Conservation (phyloP, 2,113 vertebrate genomes). For the Motacilla tschutschensis region DNA sequence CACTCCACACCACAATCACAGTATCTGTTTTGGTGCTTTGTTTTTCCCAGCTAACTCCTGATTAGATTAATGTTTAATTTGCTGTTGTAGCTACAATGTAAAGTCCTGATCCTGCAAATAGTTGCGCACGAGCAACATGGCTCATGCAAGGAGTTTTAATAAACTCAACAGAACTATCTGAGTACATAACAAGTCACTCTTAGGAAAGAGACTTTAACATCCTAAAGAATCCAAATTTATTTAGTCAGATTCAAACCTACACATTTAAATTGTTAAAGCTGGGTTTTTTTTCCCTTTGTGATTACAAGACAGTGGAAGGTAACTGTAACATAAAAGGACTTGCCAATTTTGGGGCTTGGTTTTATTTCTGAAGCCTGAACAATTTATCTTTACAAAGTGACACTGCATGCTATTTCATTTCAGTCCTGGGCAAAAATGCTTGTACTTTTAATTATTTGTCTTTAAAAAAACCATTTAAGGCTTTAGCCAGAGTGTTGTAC, state of each 20-base stretch:
- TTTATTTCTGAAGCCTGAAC: background rate
- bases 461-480: background rate
- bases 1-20: background rate
- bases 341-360: background rate
- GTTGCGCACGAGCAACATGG: background rate
- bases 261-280: background rate
- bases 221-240: background rate
- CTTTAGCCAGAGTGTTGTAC: background rate
- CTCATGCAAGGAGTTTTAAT: background rate
- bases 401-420: background rate
- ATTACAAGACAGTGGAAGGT: background rate
- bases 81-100: background rate
- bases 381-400: background rate
- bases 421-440: background rate
- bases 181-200: background rate
- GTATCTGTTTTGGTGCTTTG: background rate
- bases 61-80: background rate
- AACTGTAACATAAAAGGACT: background rate
- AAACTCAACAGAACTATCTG: background rate
- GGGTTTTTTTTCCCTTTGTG: background rate
- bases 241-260: background rate
- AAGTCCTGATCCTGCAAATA: background rate
- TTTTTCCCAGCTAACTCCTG: background rate
- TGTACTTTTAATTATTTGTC: background rate
- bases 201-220: background rate